Evolutionary conservation across 2,888 invertebrate species (phyloP), one percentile per base, ranked within the genome.

Genomic region (Gari tellinella): DNA sequence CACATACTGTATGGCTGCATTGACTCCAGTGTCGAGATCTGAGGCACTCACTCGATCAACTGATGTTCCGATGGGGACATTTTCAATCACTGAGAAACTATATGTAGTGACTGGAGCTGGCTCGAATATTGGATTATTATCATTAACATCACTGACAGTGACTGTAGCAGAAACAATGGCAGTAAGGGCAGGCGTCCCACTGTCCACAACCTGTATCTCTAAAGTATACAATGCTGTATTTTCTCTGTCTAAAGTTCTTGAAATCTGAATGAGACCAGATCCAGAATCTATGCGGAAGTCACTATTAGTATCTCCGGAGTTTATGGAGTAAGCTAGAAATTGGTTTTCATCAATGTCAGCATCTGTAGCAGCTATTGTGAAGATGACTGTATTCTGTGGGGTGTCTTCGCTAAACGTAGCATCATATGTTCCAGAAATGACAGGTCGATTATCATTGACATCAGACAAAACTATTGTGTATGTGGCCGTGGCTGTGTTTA

Each of bases 401-500:
- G 84, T 73, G 64, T 83, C 75, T 68, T 90, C 90, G 1, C 80
- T 3, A 10, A 86, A 60, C 1, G 72, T 72, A 15, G 62, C 67
- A 21, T 73, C 70, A 48, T 88, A 86, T 10, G 86, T 84, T 15
- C 52, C 61, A 21, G 26, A 19, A 14, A 87, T 77, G 10, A 73
- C 63, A 5, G 90, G 90, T 23, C 53, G 43, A 63, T 88, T 85
- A 65, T 90, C 89, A 66, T 90, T 90, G n/a, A 85, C 82, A 56
- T 87, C 87, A 19, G 56, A 65, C 14, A 90, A 53, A 2, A 70
- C 25, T 2, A 90, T 72, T 12, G 84, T 88, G 21, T 89, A 69
- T 4, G 86, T 88, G 10, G 83, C 81, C 1, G 83, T 86, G 8
- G 83, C 86, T 8, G 84, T 85, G 55, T 70, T 70, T 15, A 72